Conservation (phyloP, 2,888 invertebrate species). For the Platypus cylindrus region DNA sequence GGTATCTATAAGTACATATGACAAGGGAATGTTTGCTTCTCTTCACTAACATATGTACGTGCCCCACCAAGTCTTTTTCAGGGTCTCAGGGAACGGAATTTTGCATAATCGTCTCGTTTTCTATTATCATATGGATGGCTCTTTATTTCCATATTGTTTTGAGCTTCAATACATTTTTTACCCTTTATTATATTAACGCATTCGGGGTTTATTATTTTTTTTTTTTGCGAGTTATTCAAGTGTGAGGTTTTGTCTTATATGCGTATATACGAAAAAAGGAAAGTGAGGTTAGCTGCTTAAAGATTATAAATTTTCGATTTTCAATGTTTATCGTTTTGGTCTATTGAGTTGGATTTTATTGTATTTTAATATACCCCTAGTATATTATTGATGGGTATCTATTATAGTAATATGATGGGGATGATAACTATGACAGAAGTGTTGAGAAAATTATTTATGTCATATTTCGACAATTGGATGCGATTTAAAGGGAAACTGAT, state of each 20-base stretch:
- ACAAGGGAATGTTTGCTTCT: no score
- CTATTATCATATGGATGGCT: conserved; percentile 14
- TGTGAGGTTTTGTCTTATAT: conserved; percentile 27
- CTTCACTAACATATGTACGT: no score
- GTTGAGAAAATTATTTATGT: no score
- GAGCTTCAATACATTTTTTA: no score
- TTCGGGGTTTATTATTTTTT: conserved; percentile 10
- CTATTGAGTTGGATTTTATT: conserved; percentile 12
- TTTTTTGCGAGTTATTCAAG: conserved; percentile 22
- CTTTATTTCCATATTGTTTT: conserved; percentile 11
- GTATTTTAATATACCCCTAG: conserved; percentile 15
- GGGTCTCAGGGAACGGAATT: conserved; percentile 23
- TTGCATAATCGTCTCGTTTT: conserved; percentile 32
- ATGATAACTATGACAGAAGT: no score
- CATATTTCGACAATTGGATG: no score
- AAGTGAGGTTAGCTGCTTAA: conserved; percentile 20
- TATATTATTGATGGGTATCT: not conserved
- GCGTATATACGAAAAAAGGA: conserved; percentile 16
- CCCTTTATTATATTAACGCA: no score
- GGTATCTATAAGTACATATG: conserved; percentile 17
- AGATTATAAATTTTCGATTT: conserved; percentile 22
- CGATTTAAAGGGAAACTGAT: no score
- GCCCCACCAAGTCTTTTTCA: no score
- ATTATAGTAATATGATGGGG: not conserved
- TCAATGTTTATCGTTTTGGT: conserved; percentile 15